Evolutionary conservation across 1,140 invertebrate genomes (phyloP).

Genomic region (Marisa cornuarietis): DNA sequence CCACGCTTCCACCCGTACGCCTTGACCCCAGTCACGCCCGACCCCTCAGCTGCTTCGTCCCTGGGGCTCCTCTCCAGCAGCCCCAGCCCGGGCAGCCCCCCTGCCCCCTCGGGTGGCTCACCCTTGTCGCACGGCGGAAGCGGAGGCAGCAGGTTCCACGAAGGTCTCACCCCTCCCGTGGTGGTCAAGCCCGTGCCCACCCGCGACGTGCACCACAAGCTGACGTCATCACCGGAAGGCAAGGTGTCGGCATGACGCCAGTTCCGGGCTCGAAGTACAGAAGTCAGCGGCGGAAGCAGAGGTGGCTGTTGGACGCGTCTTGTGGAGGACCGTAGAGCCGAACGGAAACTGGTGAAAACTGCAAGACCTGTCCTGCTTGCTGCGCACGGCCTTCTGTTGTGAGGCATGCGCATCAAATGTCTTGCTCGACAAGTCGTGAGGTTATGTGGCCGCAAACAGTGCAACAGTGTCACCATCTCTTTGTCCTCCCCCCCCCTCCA

Average conservation of each 20-base stretch:
- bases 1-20: slow-evolving; percentile 32
- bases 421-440: neutral
- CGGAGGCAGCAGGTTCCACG: neutral
- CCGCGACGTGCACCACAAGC: slow-evolving; percentile 17
- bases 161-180: neutral
- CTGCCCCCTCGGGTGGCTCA: slow-evolving; percentile 9
- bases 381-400: neutral
- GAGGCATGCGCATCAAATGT: neutral
- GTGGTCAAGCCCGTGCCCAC: slow-evolving; percentile 30
- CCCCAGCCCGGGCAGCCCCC: slow-evolving; percentile 26
- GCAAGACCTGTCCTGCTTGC: neutral
- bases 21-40: slow-evolving; percentile 29
- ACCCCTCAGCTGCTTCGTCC: slow-evolving; percentile 7
- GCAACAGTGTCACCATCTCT: neutral
- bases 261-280: neutral
- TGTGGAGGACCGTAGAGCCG: neutral
- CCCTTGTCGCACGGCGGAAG: neutral
- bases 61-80: slow-evolving; percentile 14
- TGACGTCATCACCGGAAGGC: slow-evolving; percentile 17
- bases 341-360: neutral
- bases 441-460: neutral
- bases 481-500: neutral
- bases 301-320: neutral
- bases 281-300: neutral
- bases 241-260: slow-evolving; percentile 13